phyloP scores from a whole-genome alignment of 1,140 invertebrate genomes.

The Reticulitermes speratus region DNA sequence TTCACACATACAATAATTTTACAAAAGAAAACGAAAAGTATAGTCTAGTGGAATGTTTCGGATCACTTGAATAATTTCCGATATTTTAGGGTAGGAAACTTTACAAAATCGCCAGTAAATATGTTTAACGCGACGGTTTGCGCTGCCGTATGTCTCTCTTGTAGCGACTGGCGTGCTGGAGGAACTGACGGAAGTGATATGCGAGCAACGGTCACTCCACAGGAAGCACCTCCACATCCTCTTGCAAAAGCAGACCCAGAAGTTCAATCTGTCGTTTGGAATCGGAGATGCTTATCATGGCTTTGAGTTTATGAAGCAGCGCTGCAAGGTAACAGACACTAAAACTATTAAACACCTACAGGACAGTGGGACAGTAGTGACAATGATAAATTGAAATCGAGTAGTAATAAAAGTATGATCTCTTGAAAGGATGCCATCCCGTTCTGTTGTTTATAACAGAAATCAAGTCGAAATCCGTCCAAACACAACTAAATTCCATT shows the following conservation, averaged over 20 bases:
- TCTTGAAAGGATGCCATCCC: too few relatives aligned
- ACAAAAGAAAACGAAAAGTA: too few relatives aligned
- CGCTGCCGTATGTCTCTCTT: neutral
- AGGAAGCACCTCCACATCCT: constrained; percentile 20
- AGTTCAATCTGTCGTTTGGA: constrained; percentile 38
- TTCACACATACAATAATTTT: too few relatives aligned
- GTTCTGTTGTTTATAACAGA: too few relatives aligned
- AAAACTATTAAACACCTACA: neutral
- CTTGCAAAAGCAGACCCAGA: constrained; percentile 16
- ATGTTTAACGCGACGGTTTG: neutral
- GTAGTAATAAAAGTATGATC: too few relatives aligned
- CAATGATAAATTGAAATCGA: too few relatives aligned
- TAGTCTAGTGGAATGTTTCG: neutral
- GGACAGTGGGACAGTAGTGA: too few relatives aligned
- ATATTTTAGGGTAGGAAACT: too few relatives aligned
- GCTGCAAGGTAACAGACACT: constrained; percentile 19
- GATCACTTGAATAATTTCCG: too few relatives aligned
- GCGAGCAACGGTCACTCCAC: neutral
- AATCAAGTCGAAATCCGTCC: too few relatives aligned
- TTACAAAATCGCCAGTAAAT: neutral
- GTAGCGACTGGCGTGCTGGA: neutral
- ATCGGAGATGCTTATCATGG: constrained; percentile 39
- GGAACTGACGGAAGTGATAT: neutral
- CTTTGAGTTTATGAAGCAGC: constrained; percentile 35
- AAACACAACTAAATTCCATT: too few relatives aligned